Evolutionary conservation across 1,140 invertebrate genomes (phyloP), one percentile per base, ranked within the genome.

Genomic region (Drosophila pachea): DNA sequence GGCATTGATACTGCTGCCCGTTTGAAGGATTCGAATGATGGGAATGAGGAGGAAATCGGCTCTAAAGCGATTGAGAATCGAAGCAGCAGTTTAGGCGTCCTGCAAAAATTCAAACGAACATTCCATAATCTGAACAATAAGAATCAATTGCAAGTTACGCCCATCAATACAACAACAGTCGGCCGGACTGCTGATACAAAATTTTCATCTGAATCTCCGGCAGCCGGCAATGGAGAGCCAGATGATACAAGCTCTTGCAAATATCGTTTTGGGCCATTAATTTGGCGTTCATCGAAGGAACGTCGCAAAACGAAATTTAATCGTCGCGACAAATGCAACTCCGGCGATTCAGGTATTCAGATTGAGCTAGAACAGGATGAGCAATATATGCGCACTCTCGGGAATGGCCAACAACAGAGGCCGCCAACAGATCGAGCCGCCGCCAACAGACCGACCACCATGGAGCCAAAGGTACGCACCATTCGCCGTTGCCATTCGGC

Each of bases 281-380:
- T 94, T 40, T 94, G 94, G 93, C 91, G 94, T 42, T 92, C 92
- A 5, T 94, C 93, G 68, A 94, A 94, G 82, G 93, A 94, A 76
- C 90, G 93, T 38, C 93, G 93, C 74, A 93, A 93, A 76, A 93
- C 92, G 43, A 94, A 94, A 87, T 93, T 93, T 29, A 92, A 93
- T 33, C 90, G 94, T 55, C 93, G 91, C 73, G 92, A 93, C 54
- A 95, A 95, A 88, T 95, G 94, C 86, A 94, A 94, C 88, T 94
- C 93, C 73, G 94, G 93, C 8, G 94, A 95, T 86, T 94, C 93
- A 50, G 94, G 94, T 33, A 94, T 94, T 78, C 93, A 94, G 88
- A 93, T 94, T 59, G 93, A 94, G 90, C 91, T 93, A 64, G 89
- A 89, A 43, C 86, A 89, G 62, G 88, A 89, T 64, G 88, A 89